Percentiles rank a stretch among this genome's conserved stretches.
Conservation (phyloP, 2,888 invertebrate genomes). For the Leptopilina drosophilae region DNA sequence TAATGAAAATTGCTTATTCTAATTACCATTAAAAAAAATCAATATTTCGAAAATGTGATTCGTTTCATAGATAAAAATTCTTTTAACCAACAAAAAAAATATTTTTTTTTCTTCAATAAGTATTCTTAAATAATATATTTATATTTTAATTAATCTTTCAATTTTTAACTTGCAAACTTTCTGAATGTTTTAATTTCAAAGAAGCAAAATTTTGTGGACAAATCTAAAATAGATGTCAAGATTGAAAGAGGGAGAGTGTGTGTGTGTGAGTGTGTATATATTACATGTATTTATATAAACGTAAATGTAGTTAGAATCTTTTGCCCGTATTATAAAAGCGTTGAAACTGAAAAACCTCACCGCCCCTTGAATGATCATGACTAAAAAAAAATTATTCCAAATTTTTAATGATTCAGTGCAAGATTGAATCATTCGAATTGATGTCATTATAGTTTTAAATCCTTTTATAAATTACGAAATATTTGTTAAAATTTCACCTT, state of each 20-base stretch:
- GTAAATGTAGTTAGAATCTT: constrained; percentile 25
- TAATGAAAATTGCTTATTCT: too few relatives aligned
- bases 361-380: neutral
- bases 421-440: neutral
- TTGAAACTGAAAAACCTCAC: neutral
- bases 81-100: too few relatives aligned
- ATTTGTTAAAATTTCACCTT: neutral
- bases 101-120: too few relatives aligned
- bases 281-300: constrained; percentile 8
- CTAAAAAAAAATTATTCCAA: neutral
- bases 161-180: neutral
- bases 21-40: too few relatives aligned
- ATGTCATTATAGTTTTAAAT: neutral
- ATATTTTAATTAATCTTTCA: neutral
- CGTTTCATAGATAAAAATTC: too few relatives aligned
- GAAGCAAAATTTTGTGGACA: neutral
- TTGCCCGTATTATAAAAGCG: constrained; percentile 2
- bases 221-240: neutral
- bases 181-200: neutral
- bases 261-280: neutral
- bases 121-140: too few relatives aligned
- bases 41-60: too few relatives aligned
- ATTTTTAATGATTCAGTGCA: neutral
- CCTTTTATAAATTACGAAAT: neutral
- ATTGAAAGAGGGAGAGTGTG: neutral